These are phyloP conservation scores for Silurus meridionalis DNA, from an alignment of 2,113 vertebrate genomes.

Conservation along the genomic window DNA sequence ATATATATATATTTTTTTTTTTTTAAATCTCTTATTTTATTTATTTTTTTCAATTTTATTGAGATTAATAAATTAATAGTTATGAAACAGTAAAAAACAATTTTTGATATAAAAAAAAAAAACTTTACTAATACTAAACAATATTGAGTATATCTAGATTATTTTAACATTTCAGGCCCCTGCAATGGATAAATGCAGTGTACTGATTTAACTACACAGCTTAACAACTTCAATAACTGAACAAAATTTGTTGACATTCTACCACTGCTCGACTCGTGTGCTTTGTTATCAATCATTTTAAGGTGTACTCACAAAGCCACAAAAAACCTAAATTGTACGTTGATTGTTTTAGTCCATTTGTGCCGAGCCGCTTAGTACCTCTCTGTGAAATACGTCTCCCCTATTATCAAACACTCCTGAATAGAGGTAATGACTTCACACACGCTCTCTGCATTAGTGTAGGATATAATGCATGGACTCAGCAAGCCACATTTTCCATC, in stretches of 20 bases:
- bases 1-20: too few relatives aligned
- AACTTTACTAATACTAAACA: too few relatives aligned
- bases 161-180: too few relatives aligned
- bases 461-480: conserved; percentile 13
- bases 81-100: too few relatives aligned
- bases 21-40: too few relatives aligned
- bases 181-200: not conserved
- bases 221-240: not conserved
- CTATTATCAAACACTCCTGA: conserved; percentile 29
- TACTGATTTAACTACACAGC: not conserved
- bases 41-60: too few relatives aligned
- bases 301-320: not conserved
- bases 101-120: too few relatives aligned
- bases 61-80: too few relatives aligned
- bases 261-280: not conserved
- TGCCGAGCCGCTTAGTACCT: not conserved
- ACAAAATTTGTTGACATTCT: not conserved
- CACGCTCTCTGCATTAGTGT: conserved; percentile 17
- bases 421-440: conserved; percentile 8
- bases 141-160: too few relatives aligned
- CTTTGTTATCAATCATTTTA: not conserved
- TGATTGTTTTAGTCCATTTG: conserved; percentile 40
- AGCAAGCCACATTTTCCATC: not conserved
- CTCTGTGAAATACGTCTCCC: conserved; percentile 5
- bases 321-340: not conserved